These are phyloP conservation scores for Colinus virginianus DNA, from an alignment of 2,113 vertebrate species.

Conservation along the genomic window DNA sequence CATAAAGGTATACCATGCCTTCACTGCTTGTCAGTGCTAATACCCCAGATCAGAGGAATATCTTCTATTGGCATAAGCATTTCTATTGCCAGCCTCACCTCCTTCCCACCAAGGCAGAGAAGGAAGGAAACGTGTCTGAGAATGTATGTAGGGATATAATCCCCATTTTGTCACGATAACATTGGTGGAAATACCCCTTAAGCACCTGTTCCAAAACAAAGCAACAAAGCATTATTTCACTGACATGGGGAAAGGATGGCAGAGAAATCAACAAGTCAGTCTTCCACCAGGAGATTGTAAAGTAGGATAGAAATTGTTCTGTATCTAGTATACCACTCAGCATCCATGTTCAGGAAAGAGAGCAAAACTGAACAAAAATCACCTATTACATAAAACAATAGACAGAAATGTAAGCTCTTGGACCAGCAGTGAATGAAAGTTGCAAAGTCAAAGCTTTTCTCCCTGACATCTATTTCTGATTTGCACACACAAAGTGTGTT, in stretches of 20 bases:
- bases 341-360: not conserved
- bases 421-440: not conserved
- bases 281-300: not conserved
- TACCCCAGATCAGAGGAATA: not conserved
- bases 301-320: not conserved
- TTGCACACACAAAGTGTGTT: not conserved
- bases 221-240: conserved; percentile 11
- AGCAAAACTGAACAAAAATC: not conserved
- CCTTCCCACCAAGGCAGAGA: not conserved
- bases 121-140: not conserved
- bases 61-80: not conserved
- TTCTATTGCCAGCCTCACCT: not conserved
- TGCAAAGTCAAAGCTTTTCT: conserved; percentile 18
- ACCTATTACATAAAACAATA: not conserved
- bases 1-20: not conserved
- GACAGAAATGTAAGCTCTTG: not conserved
- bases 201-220: conserved; percentile 41
- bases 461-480: conserved; percentile 26
- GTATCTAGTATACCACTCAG: not conserved
- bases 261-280: not conserved
- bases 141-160: not conserved
- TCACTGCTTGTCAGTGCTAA: not conserved
- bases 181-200: not conserved
- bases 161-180: conserved; percentile 31
- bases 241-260: not conserved